Conservation (phyloP, 2,888 invertebrate genomes). For the Marronus borbonicus region DNA sequence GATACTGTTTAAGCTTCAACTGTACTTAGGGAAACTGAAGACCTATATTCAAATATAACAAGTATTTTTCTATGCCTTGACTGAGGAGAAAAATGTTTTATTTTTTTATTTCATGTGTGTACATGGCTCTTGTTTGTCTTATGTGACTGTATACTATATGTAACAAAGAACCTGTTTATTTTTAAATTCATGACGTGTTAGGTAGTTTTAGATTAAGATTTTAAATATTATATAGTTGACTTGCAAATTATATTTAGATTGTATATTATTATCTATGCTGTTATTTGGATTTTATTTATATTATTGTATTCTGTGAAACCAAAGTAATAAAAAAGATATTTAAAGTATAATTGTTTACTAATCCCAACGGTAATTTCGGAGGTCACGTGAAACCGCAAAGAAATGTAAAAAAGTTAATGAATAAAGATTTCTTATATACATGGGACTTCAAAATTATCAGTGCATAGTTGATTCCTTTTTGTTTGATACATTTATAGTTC, state of each 20-base stretch:
- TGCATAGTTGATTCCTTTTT: too few species aligned
- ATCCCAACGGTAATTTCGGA: neutral
- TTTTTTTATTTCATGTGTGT: slow-evolving; percentile 13
- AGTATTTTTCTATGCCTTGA: slow-evolving; percentile 39
- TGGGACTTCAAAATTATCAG: too few species aligned
- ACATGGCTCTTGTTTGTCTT: neutral
- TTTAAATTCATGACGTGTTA: slow-evolving; percentile 2
- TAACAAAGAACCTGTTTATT: neutral
- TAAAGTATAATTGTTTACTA: neutral
- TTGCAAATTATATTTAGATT: slow-evolving; percentile 2
- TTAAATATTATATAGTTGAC: slow-evolving; percentile 14
- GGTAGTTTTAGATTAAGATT: too few species aligned
- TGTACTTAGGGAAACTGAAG: slow-evolving; percentile 21
- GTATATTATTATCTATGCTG: slow-evolving; percentile 13
- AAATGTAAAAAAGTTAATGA: too few species aligned
- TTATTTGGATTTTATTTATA: slow-evolving; percentile 20
- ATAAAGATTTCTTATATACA: too few species aligned
- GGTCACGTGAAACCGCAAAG: too few species aligned
- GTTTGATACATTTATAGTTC: too few species aligned
- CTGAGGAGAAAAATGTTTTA: slow-evolving; percentile 21
- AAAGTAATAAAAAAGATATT: slow-evolving; percentile 27
- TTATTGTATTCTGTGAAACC: slow-evolving; percentile 10
- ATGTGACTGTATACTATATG: neutral
- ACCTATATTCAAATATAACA: slow-evolving; percentile 6
- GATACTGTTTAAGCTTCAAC: slow-evolving; percentile 20